Percentiles rank a stretch among this genome's conserved stretches.
These are phyloP conservation scores for Charanyca ferruginea DNA, from an alignment of 2,888 invertebrate genomes.

Conservation along the genomic window DNA sequence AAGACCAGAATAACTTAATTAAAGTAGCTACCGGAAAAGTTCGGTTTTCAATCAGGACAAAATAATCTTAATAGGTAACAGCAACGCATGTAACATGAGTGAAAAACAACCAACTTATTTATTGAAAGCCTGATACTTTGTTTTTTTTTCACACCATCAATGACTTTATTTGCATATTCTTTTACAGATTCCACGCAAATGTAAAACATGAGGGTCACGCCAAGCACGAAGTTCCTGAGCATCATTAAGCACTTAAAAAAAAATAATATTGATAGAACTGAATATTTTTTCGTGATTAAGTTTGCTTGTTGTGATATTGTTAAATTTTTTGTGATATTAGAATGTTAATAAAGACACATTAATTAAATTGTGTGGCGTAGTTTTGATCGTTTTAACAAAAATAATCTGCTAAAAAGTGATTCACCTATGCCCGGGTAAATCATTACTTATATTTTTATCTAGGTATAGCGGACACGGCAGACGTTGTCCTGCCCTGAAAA, in stretches of 20 bases:
- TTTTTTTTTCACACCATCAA: constrained; percentile 4
- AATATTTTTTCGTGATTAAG: constrained; percentile 3
- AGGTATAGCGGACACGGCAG: no score
- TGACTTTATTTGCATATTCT: constrained; percentile 18
- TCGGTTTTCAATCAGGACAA: no score
- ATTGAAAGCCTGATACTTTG: constrained; percentile 1
- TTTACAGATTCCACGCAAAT: constrained; percentile 58
- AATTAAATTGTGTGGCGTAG: neutral
- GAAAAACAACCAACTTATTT: no score
- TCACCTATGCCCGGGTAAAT: no score
- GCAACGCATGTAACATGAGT: no score
- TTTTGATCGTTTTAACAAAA: neutral
- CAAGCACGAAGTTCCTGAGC: constrained; percentile 58
- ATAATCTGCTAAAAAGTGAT: neutral
- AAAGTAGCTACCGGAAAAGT: no score
- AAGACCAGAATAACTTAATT: no score
- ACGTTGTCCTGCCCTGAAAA: no score
- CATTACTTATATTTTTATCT: no score
- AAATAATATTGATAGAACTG: constrained; percentile 51
- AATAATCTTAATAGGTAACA: no score
- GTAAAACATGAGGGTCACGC: constrained; percentile 65
- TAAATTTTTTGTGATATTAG: neutral
- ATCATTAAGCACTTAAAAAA: constrained; percentile 19
- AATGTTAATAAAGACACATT: constrained; percentile 25
- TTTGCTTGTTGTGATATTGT: constrained; percentile 35